Conservation (phyloP, 2,113 vertebrate species). For the Alaudala cheleensis region DNA sequence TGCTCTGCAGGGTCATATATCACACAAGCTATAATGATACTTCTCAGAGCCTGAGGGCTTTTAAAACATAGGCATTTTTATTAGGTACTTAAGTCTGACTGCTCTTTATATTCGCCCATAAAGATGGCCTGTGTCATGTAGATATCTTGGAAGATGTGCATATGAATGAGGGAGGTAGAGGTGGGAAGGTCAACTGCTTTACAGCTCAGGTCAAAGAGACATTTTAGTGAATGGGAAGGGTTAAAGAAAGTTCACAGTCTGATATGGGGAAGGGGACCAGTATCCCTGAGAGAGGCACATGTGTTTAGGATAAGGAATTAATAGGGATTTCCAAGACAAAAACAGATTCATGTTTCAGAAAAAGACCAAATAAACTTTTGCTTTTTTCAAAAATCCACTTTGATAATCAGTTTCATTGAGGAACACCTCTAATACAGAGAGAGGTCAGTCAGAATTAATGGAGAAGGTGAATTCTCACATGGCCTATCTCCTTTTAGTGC, state of each 20-base stretch:
- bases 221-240: background rate
- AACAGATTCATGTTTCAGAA: background rate
- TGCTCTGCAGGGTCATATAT: background rate
- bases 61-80: background rate
- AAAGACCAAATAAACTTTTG: background rate
- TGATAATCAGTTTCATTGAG: background rate
- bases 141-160: background rate
- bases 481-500: background rate
- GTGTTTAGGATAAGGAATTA: background rate
- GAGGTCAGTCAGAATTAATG: background rate
- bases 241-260: slow-evolving; percentile 42
- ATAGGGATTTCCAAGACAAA: background rate
- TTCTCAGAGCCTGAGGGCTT: background rate
- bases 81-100: background rate
- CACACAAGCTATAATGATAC: background rate
- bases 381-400: background rate
- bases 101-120: background rate
- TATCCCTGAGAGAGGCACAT: background rate
- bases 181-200: slow-evolving; percentile 26
- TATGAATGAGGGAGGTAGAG: background rate
- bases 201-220: background rate
- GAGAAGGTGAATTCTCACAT: background rate
- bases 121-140: background rate
- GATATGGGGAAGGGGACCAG: background rate
- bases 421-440: background rate